phyloP scores from a whole-genome alignment of 2,888 invertebrate genomes.

The Limenitis camilla region DNA sequence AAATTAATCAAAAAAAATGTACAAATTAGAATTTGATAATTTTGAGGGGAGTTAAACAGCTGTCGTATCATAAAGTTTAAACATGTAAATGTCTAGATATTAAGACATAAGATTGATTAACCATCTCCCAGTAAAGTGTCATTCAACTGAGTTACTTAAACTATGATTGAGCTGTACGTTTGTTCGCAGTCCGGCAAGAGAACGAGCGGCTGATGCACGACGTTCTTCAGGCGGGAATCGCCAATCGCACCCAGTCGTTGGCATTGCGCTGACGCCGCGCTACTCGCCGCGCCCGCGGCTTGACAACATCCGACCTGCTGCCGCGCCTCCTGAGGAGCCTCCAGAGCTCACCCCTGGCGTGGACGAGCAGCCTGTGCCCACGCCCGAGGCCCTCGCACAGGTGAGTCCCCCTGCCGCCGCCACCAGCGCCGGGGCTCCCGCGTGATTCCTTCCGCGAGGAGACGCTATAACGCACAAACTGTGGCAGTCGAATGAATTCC shows the following conservation, averaged over 20 bases:
- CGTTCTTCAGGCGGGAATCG: constrained; percentile 78
- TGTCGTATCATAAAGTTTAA: too few species aligned
- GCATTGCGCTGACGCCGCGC: constrained; percentile 73
- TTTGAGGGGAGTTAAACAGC: too few species aligned
- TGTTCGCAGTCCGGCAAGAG: constrained; percentile 87
- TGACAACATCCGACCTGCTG: constrained; percentile 63
- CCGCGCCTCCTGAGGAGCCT: constrained; percentile 64
- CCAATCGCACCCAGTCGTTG: constrained; percentile 74
- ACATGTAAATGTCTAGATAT: too few species aligned
- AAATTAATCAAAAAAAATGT: too few species aligned
- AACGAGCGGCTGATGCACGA: constrained; percentile 90
- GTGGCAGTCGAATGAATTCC: constrained; percentile 9
- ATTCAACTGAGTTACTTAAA: constrained; percentile 1
- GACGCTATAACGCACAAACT: constrained; percentile 1
- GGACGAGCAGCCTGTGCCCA: constrained; percentile 26
- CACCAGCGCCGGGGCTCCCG: constrained; percentile 22
- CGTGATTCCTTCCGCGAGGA: constrained; percentile 38
- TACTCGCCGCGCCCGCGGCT: constrained; percentile 67
- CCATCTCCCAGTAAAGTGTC: background rate
- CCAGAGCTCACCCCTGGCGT: constrained; percentile 36
- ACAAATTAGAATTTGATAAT: too few species aligned
- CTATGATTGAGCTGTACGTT: constrained; percentile 53
- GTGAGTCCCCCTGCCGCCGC: constrained; percentile 34
- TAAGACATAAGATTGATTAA: background rate
- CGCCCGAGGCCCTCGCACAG: constrained; percentile 21